Base-by-base conservation (phyloP, 2,113 vertebrate genomes). In the Tauraco erythrolophus region DNA sequence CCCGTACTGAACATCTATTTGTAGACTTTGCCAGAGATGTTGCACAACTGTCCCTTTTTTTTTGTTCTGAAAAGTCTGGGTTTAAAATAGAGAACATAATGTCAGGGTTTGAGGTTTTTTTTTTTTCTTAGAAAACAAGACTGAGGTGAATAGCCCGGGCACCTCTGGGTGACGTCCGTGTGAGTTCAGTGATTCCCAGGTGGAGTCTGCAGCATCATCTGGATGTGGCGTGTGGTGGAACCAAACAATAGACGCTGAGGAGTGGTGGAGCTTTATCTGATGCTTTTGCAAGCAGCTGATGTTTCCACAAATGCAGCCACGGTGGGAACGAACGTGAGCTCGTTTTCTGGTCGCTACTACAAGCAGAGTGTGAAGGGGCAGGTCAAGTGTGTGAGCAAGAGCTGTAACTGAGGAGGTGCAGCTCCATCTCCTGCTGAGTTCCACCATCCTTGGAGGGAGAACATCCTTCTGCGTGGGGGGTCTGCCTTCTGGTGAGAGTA, bases 401-500 rank as follows among this genome's bases (percentile, higher is more conserved):
- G 56, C 14, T 35, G 0, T 11, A 15, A 45, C 31, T 11, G 89
- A 84, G 83, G 48, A 69, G 11, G 46, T 17, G 48, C 82, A 30
- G 71, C 76, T 81, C 79, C 22, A 1, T 3, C 54, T 48, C 62
- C 54, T 23, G 28, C 69, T 57, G 39, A 3, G 25, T 65, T 85
- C 41, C 3, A 1, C 28, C 27, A 25, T 21, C 54, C 83, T 74
- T 4, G 27, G 22, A 64, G n/a, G 65, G 35, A 66, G 30, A 72
- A 2, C 17, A 5, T 64, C 60, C 30, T 68, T 48, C 83, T 2
- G 3, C 0, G 1, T 2, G 19, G 35, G 37, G 43, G 28, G 4
- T 58, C 69, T 89, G 41, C 51, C 54, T 64, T 53, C 19, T 7
- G 3, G 7, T 7, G 58, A 43, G 41, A 4, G 14, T 21, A 4